A percentile compares a stretch with the other conserved stretches of the same genome.
Evolutionary conservation across 1,140 invertebrate species (phyloP).

Genomic region (Scaptodrosophila lebanonensis): DNA sequence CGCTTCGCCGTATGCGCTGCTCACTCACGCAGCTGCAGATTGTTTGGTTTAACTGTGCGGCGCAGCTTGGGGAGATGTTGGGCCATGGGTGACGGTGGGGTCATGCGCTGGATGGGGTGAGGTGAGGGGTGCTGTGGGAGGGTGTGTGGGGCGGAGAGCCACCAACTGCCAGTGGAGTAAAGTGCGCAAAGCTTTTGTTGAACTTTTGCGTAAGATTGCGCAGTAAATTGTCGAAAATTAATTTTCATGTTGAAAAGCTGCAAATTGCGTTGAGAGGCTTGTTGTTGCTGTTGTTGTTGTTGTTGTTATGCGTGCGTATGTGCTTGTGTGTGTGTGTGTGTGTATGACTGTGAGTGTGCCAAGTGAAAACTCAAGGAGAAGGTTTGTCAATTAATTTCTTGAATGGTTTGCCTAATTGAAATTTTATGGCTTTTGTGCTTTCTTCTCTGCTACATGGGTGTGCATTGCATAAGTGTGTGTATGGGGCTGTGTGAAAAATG

Average conservation of each 20-base stretch:
- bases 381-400: conserved; percentile 73
- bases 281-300: too few species aligned
- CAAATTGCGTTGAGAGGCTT: conserved; percentile 52
- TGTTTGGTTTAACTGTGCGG: conserved; percentile 60
- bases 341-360: not conserved
- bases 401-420: conserved; percentile 74
- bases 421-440: conserved; percentile 62
- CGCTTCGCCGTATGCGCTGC: conserved; percentile 57
- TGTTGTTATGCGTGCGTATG: not conserved
- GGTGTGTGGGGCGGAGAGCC: conserved; percentile 15
- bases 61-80: not conserved
- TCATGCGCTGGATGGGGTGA: not conserved
- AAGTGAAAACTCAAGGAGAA: conserved; percentile 45
- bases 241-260: conserved; percentile 74
- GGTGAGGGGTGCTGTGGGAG: conserved; percentile 14
- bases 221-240: conserved; percentile 76
- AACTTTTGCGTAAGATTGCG: conserved; percentile 75
- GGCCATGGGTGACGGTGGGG: not conserved
- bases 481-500: too few species aligned
- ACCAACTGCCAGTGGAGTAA: too few species aligned
- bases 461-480: too few species aligned
- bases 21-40: conserved; percentile 50
- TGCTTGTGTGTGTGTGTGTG: conserved; percentile 11
- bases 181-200: conserved; percentile 63
- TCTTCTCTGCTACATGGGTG: conserved; percentile 17